Evolutionary conservation across 2,797 vertebrate genomes (phyloP).

Genomic region (Taenioides sp.): DNA sequence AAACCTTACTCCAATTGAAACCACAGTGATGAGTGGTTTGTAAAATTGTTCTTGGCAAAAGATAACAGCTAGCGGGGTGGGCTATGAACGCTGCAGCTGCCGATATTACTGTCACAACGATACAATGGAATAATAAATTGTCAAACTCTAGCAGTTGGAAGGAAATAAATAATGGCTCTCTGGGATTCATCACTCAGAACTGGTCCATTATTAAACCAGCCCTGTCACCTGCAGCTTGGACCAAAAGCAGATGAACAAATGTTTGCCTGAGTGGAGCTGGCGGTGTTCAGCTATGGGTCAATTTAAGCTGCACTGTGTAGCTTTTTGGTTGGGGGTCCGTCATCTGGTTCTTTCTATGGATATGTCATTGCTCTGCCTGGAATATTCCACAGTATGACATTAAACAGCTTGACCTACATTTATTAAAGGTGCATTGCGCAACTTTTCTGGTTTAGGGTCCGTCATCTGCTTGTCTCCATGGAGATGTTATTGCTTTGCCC

Average conservation of each 20-base stretch:
- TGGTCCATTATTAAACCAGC: neutral
- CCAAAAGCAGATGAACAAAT: neutral
- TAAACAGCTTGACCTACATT: too few relatives aligned
- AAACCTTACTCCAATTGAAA: neutral
- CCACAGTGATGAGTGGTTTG: neutral
- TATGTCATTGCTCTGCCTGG: too few relatives aligned
- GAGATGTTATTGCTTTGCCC: too few relatives aligned
- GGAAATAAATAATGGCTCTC: constrained; percentile 1
- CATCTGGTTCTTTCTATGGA: too few relatives aligned
- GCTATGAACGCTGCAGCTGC: neutral
- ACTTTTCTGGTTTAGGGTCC: too few relatives aligned
- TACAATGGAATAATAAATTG: constrained; percentile 2
- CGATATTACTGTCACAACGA: neutral
- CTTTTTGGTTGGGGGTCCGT: too few relatives aligned
- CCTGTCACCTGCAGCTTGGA: neutral
- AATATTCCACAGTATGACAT: too few relatives aligned
- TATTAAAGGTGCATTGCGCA: too few relatives aligned
- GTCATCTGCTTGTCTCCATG: too few relatives aligned
- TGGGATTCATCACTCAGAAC: neutral
- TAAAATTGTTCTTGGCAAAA: constrained; percentile 5
- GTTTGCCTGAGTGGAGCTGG: constrained; percentile 4
- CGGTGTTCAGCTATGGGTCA: constrained; percentile 10
- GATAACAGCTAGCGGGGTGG: neutral
- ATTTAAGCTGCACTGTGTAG: constrained; percentile 1
- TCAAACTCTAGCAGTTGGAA: neutral